Evolutionary conservation across 2,113 vertebrate species (phyloP).

Genomic region (Crotophaga sulcirostris): DNA sequence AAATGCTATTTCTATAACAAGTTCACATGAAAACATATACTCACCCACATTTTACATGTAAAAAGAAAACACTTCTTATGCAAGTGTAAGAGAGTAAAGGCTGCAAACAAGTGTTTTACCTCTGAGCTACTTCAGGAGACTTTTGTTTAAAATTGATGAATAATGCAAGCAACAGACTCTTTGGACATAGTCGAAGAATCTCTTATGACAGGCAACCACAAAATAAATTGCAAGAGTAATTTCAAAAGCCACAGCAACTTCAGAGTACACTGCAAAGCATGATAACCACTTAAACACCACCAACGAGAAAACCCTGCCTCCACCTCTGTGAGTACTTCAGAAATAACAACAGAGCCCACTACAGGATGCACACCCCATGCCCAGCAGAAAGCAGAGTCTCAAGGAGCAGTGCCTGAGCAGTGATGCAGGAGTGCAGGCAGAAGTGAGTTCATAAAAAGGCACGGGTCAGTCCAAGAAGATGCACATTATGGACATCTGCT

Average conservation of each 20-base stretch:
- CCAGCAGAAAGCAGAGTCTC: not conserved
- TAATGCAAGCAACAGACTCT: not conserved
- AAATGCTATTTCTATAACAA: not conserved
- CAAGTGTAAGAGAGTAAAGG: not conserved
- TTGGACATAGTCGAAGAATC: not conserved
- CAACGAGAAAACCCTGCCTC: not conserved
- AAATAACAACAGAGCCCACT: not conserved
- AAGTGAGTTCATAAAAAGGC: not conserved
- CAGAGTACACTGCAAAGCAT: not conserved
- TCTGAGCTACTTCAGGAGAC: not conserved
- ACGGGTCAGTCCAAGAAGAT: not conserved
- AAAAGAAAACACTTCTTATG: not conserved
- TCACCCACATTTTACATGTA: not conserved
- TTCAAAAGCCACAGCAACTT: not conserved
- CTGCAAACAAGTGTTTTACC: not conserved
- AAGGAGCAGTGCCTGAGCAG: not conserved
- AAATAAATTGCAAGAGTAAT: not conserved
- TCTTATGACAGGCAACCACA: not conserved
- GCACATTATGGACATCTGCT: too few relatives aligned
- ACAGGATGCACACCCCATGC: rapidly evolving
- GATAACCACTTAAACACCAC: not conserved
- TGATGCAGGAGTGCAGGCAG: not conserved
- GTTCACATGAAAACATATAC: not conserved
- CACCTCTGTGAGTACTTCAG: not conserved
- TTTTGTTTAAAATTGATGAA: not conserved